Evolutionary conservation across 2,113 vertebrate species (phyloP).

Genomic region (Nymphicus hollandicus): DNA sequence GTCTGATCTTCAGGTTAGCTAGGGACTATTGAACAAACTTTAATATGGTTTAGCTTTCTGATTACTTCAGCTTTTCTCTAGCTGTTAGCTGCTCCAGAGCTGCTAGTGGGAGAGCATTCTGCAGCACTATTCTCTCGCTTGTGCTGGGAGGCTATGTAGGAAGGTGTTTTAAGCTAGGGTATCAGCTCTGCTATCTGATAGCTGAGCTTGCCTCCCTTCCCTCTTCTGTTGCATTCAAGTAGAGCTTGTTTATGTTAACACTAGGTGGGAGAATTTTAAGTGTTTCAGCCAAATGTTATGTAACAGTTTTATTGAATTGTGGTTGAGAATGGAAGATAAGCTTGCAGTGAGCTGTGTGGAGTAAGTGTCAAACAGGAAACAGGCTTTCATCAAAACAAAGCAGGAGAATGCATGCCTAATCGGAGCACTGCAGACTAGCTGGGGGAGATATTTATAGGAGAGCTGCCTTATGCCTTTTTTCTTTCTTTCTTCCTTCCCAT

Average conservation of each 20-base stretch:
- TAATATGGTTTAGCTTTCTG: neutral
- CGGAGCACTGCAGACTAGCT: neutral
- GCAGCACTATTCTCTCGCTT: neutral
- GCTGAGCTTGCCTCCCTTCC: neutral
- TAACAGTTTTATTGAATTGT: neutral
- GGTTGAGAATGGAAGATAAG: neutral
- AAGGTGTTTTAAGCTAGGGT: neutral
- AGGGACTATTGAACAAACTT: neutral
- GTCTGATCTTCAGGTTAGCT: neutral
- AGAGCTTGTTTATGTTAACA: neutral
- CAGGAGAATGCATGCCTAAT: neutral
- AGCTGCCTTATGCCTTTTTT: neutral
- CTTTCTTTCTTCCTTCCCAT: neutral
- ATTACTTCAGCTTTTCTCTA: neutral
- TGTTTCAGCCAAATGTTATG: neutral
- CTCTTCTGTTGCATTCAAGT: neutral
- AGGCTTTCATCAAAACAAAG: neutral
- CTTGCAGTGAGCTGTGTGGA: neutral
- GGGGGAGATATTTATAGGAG: neutral
- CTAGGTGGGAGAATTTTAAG: neutral
- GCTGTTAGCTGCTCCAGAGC: neutral
- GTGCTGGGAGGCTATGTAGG: neutral
- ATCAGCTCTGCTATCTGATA: neutral
- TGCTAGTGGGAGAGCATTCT: neutral
- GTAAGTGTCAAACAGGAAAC: neutral